These are phyloP conservation scores for Pharmacophagus antenor DNA, from an alignment of 2,888 invertebrate genomes.

Conservation along the genomic window DNA sequence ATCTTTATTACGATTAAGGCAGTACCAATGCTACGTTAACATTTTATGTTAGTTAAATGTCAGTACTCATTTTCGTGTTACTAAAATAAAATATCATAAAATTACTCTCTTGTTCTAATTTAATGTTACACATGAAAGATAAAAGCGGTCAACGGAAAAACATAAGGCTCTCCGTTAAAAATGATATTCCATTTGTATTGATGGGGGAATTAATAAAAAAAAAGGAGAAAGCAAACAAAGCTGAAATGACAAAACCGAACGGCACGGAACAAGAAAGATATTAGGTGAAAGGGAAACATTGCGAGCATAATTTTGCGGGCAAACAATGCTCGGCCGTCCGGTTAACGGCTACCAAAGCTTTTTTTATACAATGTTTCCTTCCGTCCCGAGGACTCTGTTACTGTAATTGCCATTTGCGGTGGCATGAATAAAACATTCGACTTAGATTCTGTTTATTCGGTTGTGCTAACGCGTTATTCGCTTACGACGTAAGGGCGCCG, in stretches of 20 bases:
- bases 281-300: constrained; percentile 52
- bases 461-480: constrained; percentile 44
- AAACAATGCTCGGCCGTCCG: constrained; percentile 52
- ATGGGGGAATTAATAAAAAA: constrained; percentile 32
- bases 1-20: too few relatives aligned
- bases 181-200: constrained; percentile 19
- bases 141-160: neutral
- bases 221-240: constrained; percentile 40
- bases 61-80: too few relatives aligned
- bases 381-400: constrained; percentile 47
- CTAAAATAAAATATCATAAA: too few relatives aligned
- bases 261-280: constrained; percentile 23
- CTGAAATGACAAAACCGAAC: constrained; percentile 31
- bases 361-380: constrained; percentile 45
- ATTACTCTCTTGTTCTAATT: too few relatives aligned
- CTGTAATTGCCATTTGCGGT: constrained; percentile 65
- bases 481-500: constrained; percentile 13
- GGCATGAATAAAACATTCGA: constrained; percentile 71
- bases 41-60: too few relatives aligned
- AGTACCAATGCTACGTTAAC: too few relatives aligned
- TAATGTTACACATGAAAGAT: too few relatives aligned
- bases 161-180: neutral
- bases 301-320: constrained; percentile 56
- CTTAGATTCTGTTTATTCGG: constrained; percentile 59
- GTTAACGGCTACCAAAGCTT: constrained; percentile 48